Conservation (phyloP, 2,797 vertebrate genomes). For the Tragopan temminckii region DNA sequence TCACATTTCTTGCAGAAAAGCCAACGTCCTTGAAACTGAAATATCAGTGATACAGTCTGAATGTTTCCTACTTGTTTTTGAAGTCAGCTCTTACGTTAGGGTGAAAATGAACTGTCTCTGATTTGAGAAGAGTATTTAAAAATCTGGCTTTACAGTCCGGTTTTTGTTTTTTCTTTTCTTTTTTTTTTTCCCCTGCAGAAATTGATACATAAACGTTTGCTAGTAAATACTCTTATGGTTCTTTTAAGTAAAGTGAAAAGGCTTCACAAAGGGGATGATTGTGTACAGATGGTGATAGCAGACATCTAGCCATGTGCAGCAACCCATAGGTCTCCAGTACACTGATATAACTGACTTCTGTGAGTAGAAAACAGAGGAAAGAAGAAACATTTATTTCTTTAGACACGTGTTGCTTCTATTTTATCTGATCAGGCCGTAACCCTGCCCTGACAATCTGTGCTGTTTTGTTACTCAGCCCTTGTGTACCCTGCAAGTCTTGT, state of each 20-base stretch:
- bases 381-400: neutral
- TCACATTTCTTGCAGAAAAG: neutral
- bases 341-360: neutral
- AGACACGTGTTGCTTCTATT: neutral
- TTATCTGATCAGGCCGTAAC: neutral
- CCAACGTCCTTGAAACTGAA: neutral
- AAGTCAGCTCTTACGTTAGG: fast-evolving
- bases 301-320: neutral
- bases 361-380: neutral
- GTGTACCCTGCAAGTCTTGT: neutral
- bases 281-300: neutral
- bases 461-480: neutral
- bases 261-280: neutral
- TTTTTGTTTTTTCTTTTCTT: too few species aligned
- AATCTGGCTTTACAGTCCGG: neutral
- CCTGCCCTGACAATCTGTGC: neutral
- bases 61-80: neutral
- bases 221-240: neutral
- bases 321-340: fast-evolving
- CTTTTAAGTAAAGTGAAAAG: neutral
- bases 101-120: neutral
- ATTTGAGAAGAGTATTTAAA: neutral
- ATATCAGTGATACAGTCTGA: neutral
- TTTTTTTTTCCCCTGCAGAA: neutral
- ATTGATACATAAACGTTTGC: neutral